A percentile compares a stretch with the other conserved stretches of the same genome.
Conservation (phyloP, 2,888 invertebrate species). For the Augochlorella aurata region DNA sequence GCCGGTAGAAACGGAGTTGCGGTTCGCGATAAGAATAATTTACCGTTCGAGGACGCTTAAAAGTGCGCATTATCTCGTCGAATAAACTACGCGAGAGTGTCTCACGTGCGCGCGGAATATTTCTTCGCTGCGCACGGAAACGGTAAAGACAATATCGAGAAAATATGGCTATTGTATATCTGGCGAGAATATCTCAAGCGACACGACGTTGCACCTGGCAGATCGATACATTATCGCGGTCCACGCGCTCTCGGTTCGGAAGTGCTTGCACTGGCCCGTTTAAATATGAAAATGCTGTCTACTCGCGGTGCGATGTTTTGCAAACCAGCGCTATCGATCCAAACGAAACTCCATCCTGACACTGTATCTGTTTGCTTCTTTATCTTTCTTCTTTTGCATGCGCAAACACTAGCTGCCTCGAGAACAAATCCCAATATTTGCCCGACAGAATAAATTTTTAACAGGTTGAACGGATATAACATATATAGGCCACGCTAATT, state of each 20-base stretch:
- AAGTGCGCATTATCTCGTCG: conserved; percentile 51
- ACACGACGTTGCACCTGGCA: conserved; percentile 40
- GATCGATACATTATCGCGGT: conserved; percentile 55
- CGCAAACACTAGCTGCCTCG: not conserved
- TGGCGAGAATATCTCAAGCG: conserved; percentile 43
- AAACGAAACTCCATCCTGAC: not conserved
- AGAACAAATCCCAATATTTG: not conserved
- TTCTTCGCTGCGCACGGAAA: conserved; percentile 54
- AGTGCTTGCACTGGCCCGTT: conserved; percentile 21
- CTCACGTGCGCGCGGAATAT: conserved; percentile 41
- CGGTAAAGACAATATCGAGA: conserved; percentile 52
- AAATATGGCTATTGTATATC: conserved; percentile 58
- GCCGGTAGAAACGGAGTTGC: conserved; percentile 16
- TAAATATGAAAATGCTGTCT: conserved; percentile 38
- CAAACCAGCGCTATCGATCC: not conserved
- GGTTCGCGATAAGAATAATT: conserved; percentile 50
- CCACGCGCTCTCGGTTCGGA: conserved; percentile 28
- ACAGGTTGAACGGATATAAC: not conserved
- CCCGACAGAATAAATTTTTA: not conserved
- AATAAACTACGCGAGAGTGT: conserved; percentile 24
- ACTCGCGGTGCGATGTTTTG: conserved; percentile 42
- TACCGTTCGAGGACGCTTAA: conserved; percentile 38
- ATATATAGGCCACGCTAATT: no score
- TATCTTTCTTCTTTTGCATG: not conserved
- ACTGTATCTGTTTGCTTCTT: not conserved